Evolutionary conservation across 2,888 invertebrate genomes (phyloP), one percentile per base, ranked within the genome.

Genomic region (Buathra laborator): DNA sequence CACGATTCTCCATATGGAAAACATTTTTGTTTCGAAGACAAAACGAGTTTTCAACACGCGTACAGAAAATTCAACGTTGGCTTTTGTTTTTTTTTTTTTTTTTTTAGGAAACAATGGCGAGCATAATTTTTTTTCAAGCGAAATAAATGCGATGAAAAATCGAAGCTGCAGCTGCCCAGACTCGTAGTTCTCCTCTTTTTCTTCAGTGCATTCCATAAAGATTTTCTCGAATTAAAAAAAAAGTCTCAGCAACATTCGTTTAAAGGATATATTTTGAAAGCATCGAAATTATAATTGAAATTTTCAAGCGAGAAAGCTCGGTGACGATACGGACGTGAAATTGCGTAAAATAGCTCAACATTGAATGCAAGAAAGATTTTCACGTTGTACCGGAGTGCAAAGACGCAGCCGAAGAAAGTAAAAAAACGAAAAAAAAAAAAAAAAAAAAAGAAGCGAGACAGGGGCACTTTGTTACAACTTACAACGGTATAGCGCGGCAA

Each of bases 391-490:
- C 51, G 66, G 66, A 77, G 62, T 68, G 78, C 67, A 78, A 81
- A 68, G 72, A 83, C 72, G 77, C 51, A 74, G 76, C 19, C 62
- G 14, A 56, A 81, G 76, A 67, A 78, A 76, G 76, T 64, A 12
- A 46, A 46, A 56, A 24, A 19, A 53, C 75, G 62, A 24, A 24
- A 14, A 53, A 79, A 24, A 19, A 53, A 79, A 68, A 24, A 24
- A 14, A 53, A 79, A 72, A 79, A 29, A 4, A 29, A 24, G 29
- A 29, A 12, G 62, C 62, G 83, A 75, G 83, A 83, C 79, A 70
- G 70, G 62, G 83, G 70, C 68, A 79, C 75, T 83, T 70, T 79
- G 83, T 79, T 83, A 79, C 68, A 79, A 83, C 79, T 79, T 83
- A 79, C 68, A 79, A 83, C 79, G 79, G 83, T 79, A 75, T 46